Evolutionary conservation across 2,888 invertebrate species (phyloP).

Genomic region (Xylota segnis): DNA sequence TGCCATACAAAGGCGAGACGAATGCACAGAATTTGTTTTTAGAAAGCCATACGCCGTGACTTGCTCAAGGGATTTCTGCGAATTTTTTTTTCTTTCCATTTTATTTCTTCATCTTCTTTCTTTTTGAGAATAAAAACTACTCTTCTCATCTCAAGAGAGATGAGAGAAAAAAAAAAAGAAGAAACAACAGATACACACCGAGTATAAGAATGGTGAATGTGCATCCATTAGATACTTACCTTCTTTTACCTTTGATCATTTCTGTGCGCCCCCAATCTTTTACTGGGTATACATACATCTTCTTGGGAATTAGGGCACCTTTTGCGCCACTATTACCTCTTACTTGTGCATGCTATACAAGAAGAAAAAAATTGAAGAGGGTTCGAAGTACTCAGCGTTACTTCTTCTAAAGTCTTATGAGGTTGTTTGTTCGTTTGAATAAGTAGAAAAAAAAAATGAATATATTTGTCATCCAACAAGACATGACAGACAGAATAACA

Average conservation of each 20-base stretch:
- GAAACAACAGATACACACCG: background rate
- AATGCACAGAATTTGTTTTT: conserved; percentile 34
- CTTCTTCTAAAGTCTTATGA: background rate
- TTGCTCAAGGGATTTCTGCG: conserved; percentile 45
- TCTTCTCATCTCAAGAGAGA: background rate
- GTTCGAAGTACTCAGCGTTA: conserved; percentile 6
- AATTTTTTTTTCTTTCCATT: conserved; percentile 12
- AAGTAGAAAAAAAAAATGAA: background rate
- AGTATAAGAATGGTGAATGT: background rate
- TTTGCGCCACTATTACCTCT: conserved; percentile 26
- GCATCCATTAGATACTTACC: background rate
- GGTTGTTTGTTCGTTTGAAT: conserved; percentile 1
- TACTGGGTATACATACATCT: too few species aligned
- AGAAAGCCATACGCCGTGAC: conserved; percentile 35
- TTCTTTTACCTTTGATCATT: background rate
- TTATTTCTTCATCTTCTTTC: too few species aligned
- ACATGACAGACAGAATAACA: background rate
- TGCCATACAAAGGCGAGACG: conserved; percentile 9
- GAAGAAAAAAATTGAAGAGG: background rate
- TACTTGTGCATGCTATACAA: background rate
- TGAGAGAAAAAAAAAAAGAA: background rate
- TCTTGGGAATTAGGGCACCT: conserved; percentile 30
- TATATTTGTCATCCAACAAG: conserved; percentile 13
- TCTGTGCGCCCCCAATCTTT: too few species aligned
- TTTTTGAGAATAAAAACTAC: background rate